Conservation (phyloP, 2,888 invertebrate genomes). For the Himalopsyche tibetana region DNA sequence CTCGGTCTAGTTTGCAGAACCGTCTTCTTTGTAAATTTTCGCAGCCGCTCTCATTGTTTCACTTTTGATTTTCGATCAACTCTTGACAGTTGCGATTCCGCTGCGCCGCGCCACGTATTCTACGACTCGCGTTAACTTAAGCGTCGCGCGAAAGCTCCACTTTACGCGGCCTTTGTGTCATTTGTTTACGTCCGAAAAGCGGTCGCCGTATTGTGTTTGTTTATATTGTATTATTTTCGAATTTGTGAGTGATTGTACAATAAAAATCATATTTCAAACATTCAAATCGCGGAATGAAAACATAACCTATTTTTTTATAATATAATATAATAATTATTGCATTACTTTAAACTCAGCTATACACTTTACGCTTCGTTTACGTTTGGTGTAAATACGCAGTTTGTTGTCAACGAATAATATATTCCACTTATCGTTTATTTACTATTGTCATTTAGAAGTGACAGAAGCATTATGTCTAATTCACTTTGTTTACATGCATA, state of each 20-base stretch:
- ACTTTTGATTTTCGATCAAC: slow-evolving; percentile 64
- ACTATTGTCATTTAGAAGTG: no score
- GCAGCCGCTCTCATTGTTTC: slow-evolving; percentile 59
- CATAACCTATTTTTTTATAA: background rate
- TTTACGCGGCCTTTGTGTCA: slow-evolving; percentile 18
- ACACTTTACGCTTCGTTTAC: no score
- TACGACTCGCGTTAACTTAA: slow-evolving; percentile 38
- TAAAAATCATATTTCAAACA: background rate
- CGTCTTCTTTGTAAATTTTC: slow-evolving; percentile 52
- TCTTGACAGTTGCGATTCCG: slow-evolving; percentile 56
- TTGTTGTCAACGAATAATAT: no score
- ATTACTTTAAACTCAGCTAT: no score
- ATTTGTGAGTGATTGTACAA: background rate
- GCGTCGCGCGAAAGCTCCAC: background rate
- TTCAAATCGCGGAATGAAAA: background rate
- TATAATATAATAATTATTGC: no score
- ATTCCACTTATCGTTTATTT: no score
- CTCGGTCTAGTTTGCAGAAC: slow-evolving; percentile 64
- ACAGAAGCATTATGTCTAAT: no score
- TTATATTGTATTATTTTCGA: background rate
- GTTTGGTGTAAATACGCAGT: no score
- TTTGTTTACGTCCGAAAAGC: slow-evolving; percentile 27
- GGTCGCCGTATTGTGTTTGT: background rate
- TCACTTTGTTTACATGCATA: no score
- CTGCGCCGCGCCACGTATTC: slow-evolving; percentile 49